Base-by-base conservation (phyloP, 2,113 vertebrate genomes). In the Eulemur rufifrons region DNA sequence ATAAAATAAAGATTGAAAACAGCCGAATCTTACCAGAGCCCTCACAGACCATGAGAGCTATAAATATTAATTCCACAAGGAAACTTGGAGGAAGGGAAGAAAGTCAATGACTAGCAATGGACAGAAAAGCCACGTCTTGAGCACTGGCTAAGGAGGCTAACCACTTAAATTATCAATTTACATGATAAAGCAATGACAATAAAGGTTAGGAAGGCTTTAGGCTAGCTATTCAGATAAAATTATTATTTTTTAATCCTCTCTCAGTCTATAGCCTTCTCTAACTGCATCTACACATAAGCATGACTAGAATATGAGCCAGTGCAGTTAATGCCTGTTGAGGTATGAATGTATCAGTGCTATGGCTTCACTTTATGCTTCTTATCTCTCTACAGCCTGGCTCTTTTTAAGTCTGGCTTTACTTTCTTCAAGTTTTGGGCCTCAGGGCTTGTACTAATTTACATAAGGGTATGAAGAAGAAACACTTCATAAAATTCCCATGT, bases 401-500 rank as follows among this genome's bases (percentile, higher is more conserved):
- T 80, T 86, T 89, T 83, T n/a, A 95, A 45, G 21, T 82, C 47
- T 86, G 69, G 45, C 32, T 34, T 59, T 86, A 91, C 39, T 71
- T 89, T 78, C 87, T 74, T 76, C 92, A 64, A 89, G 92, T 3
- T 23, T 76, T 82, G 37, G 18, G n/a, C 64, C 71, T 92, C 23
- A 63, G 52, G 76, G n/a, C 47, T 27, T 47, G 20, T 63, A 39
- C 27, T 90, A 71, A 92, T 94, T 95, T 97, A 74, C 61, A 69
- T 78, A 63, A 77, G 21, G 37, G 10, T 90, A 39, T 92, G n/a
- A 20, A 83, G 47, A 85, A 94, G 61, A 78, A 96, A 85, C 11
- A 88, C 25, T 92, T 96, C 61, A 96, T 86, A 94, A 96, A 86
- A 91, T 73, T 85, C 87, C 34, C 56, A 81, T 76, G 45, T 95